These are phyloP conservation scores for Rhinichthys klamathensis DNA, from an alignment of 2,113 vertebrate species.

Conservation along the genomic window DNA sequence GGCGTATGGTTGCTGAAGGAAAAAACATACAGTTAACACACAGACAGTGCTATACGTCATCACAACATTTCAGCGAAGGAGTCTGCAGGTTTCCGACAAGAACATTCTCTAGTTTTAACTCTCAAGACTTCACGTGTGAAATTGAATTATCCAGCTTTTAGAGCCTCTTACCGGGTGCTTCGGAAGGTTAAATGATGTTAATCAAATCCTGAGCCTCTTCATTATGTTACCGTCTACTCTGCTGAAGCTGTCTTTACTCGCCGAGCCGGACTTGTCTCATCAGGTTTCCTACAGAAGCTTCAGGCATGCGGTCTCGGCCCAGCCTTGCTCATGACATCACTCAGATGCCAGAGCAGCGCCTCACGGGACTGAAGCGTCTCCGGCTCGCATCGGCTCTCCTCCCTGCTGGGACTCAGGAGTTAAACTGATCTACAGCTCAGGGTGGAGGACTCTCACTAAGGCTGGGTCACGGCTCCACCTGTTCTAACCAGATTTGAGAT, in stretches of 20 bases:
- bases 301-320: slow-evolving; percentile 59
- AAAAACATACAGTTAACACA: background rate
- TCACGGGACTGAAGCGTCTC: slow-evolving; percentile 70
- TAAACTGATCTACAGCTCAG: background rate
- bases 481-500: background rate
- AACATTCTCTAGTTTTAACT: background rate
- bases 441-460: background rate
- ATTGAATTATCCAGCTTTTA: slow-evolving; percentile 24
- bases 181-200: slow-evolving; percentile 12
- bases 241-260: slow-evolving; percentile 56
- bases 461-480: background rate
- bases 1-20: background rate
- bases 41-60: background rate
- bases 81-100: background rate
- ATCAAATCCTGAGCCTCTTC: slow-evolving; percentile 23
- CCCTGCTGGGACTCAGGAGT: slow-evolving; percentile 13
- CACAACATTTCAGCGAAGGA: background rate
- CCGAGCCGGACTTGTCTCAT: slow-evolving; percentile 70
- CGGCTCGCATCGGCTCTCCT: background rate
- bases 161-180: slow-evolving; percentile 18
- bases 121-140: background rate
- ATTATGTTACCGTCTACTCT: slow-evolving; percentile 24
- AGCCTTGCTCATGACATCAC: slow-evolving; percentile 66
- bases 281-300: slow-evolving; percentile 66
- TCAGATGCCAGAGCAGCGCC: slow-evolving; percentile 71